A percentile compares a stretch with the other conserved stretches of the same genome.
Evolutionary conservation across 2,797 vertebrate genomes (phyloP).

Genomic region (Pantherophis alleghaniensis): DNA sequence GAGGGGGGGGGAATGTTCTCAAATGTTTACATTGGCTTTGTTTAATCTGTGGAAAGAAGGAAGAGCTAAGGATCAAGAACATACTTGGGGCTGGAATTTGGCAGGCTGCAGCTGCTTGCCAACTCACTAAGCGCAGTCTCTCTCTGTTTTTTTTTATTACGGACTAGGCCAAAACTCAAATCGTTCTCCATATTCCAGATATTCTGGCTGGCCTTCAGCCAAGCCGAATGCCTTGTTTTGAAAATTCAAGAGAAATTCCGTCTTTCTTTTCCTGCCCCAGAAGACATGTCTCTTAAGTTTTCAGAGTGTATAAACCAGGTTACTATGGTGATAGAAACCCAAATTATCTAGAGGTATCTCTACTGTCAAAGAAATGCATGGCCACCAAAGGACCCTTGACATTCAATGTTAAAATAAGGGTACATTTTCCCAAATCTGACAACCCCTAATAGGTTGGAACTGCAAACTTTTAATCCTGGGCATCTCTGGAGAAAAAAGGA

Average conservation of each 20-base stretch:
- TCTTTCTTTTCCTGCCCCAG: background rate
- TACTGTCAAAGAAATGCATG: background rate
- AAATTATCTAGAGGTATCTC: background rate
- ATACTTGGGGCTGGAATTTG: background rate
- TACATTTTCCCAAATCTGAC: background rate
- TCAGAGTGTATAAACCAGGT: background rate
- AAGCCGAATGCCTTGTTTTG: background rate
- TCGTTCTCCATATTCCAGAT: background rate
- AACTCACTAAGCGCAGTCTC: background rate
- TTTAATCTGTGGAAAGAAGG: background rate
- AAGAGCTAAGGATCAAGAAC: background rate
- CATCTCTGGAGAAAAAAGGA: background rate
- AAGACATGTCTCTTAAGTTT: no score
- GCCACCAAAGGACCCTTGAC: background rate
- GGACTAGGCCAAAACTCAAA: background rate
- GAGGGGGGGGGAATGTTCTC: background rate
- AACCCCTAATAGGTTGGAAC: background rate
- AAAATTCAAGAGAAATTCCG: background rate
- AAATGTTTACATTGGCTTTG: background rate
- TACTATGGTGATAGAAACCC: background rate
- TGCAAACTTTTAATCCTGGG: background rate
- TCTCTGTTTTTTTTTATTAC: no score
- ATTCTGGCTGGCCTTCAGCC: background rate
- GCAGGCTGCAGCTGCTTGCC: background rate
- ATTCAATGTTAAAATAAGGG: background rate